These are phyloP conservation scores for Lepus townsendii DNA, from an alignment of 2,797 vertebrate species.

Conservation along the genomic window DNA sequence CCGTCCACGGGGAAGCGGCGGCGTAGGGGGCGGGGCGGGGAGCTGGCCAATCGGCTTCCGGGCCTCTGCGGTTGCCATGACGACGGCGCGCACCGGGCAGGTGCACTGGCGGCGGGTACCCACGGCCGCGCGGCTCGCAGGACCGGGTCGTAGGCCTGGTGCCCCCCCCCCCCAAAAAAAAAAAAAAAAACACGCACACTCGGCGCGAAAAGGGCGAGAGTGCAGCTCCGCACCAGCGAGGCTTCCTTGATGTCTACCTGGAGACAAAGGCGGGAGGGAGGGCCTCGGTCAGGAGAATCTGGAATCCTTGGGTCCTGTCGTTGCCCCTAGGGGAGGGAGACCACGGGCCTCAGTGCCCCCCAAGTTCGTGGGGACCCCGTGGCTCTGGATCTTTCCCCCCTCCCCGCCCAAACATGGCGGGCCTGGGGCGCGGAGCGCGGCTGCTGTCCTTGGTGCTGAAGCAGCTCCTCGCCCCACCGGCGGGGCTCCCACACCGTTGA, in stretches of 20 bases:
- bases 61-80: constrained; percentile 67
- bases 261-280: not conserved
- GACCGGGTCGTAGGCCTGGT: too few relatives aligned
- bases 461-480: not conserved
- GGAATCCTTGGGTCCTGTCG: not conserved
- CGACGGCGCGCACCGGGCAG: not conserved
- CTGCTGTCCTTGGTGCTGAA: constrained; percentile 87
- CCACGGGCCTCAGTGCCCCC: not conserved
- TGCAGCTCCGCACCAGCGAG: not conserved
- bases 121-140: not conserved
- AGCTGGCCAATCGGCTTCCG: not conserved
- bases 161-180: too few relatives aligned
- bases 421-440: not conserved
- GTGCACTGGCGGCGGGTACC: constrained; percentile 59
- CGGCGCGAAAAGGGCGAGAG: not conserved
- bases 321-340: not conserved
- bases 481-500: not conserved
- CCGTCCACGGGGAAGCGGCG: constrained; percentile 44
- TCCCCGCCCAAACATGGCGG: not conserved
- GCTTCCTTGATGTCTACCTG: not conserved
- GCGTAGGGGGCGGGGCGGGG: constrained; percentile 55
- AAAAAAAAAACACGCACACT: not conserved
- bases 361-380: not conserved
- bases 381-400: not conserved
- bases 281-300: not conserved